A percentile compares a stretch with the other conserved stretches of the same genome.
These are phyloP conservation scores for Meriones unguiculatus DNA, from an alignment of 2,113 vertebrate species.

Conservation along the genomic window DNA sequence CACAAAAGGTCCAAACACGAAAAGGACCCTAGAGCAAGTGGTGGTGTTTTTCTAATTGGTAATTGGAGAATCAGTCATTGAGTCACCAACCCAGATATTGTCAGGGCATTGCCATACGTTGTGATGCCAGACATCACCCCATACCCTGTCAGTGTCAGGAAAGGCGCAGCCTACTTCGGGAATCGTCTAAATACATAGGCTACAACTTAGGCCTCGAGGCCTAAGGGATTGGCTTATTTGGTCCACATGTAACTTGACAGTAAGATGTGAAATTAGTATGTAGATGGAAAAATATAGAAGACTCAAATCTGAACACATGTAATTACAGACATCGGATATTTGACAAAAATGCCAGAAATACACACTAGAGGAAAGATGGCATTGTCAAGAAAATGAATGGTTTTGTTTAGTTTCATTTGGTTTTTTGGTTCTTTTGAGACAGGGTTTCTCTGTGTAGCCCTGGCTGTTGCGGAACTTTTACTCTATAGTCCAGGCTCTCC, in stretches of 20 bases:
- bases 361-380: not conserved
- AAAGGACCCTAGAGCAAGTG: not conserved
- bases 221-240: not conserved
- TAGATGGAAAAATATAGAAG: not conserved
- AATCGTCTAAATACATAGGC: not conserved
- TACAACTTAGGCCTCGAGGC: conserved; percentile 14
- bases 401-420: too few relatives aligned
- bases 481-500: too few relatives aligned
- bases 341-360: not conserved
- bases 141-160: not conserved
- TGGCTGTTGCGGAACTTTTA: too few relatives aligned
- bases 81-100: not conserved
- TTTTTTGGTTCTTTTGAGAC: too few relatives aligned
- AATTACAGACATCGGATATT: not conserved
- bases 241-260: not conserved
- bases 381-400: not conserved
- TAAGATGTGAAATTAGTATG: conserved; percentile 11
- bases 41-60: not conserved
- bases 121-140: not conserved
- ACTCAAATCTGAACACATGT: not conserved
- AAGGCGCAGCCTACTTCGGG: not conserved
- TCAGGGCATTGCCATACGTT: not conserved
- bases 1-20: not conserved
- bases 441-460: too few relatives aligned
- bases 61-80: not conserved